Evolutionary conservation across 1,140 invertebrate genomes (phyloP).

Genomic region (Paralvinella palmiformis): DNA sequence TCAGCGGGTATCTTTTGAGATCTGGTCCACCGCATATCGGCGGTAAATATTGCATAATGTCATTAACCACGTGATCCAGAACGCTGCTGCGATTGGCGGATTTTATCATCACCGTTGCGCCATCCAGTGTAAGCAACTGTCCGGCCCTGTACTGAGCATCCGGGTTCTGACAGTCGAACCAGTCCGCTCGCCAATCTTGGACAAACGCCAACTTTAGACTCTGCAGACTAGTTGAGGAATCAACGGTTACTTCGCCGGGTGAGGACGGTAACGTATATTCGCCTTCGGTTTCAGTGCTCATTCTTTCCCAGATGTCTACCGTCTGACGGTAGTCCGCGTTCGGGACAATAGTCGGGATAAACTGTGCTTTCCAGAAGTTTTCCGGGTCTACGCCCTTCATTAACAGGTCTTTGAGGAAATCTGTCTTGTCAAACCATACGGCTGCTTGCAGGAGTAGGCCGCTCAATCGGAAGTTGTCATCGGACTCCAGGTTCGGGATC

Average conservation of each 20-base stretch:
- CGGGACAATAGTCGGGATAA: conserved; percentile 7
- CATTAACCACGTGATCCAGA: not conserved
- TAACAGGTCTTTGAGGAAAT: conserved; percentile 3
- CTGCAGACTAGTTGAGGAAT: too few species aligned
- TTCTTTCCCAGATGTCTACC: not conserved
- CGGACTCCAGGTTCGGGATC: not conserved
- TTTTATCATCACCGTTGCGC: not conserved
- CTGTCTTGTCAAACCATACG: conserved; percentile 7
- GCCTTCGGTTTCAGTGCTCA: not conserved
- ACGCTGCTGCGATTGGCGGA: not conserved
- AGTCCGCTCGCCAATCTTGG: not conserved
- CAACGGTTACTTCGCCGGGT: too few species aligned
- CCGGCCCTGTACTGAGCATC: conserved; percentile 3
- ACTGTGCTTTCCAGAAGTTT: conserved; percentile 9
- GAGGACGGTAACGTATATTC: too few species aligned
- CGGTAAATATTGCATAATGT: not conserved
- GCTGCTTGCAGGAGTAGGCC: conserved; percentile 8
- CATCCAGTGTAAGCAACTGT: not conserved
- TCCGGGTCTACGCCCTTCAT: not conserved
- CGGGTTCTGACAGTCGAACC: not conserved
- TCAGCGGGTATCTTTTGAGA: not conserved
- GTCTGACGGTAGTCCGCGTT: not conserved
- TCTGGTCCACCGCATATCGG: not conserved
- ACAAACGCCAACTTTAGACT: not conserved
- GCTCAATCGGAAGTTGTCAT: not conserved